Evolutionary conservation across 2,113 vertebrate species (phyloP).

Genomic region (Alaudala cheleensis): DNA sequence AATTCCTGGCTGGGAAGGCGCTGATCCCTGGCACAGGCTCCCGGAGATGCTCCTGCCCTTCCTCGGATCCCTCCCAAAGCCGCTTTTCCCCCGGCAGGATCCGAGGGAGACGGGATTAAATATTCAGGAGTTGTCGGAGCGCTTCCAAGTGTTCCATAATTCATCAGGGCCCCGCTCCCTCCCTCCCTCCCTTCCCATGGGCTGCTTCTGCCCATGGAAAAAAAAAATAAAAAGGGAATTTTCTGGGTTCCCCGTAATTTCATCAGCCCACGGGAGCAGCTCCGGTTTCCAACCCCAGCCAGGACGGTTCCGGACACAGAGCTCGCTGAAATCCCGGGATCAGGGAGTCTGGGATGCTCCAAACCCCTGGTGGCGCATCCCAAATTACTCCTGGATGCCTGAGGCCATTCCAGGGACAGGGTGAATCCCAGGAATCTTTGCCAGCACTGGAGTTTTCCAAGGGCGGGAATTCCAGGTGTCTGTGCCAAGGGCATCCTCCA

Average conservation of each 20-base stretch:
- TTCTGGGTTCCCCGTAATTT: conserved; percentile 9
- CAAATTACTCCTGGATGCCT: fast-evolving
- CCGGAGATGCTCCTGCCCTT: not conserved
- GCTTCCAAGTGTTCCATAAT: conserved; percentile 34
- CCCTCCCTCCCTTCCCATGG: not conserved
- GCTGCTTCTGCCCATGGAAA: not conserved
- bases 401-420: not conserved
- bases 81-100: not conserved
- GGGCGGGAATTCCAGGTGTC: not conserved
- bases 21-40: not conserved
- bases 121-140: conserved; percentile 13
- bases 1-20: not conserved
- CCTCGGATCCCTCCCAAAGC: not conserved
- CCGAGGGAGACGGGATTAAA: not conserved
- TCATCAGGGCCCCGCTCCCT: not conserved
- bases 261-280: not conserved
- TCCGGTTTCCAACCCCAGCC: not conserved
- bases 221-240: not conserved
- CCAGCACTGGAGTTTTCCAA: not conserved
- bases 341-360: not conserved
- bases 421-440: not conserved
- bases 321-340: not conserved
- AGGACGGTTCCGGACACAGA: fast-evolving
- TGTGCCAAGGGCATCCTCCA: not conserved
- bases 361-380: fast-evolving